phyloP scores from a whole-genome alignment of 2,113 vertebrate genomes.

The Vanacampus margaritifer region DNA sequence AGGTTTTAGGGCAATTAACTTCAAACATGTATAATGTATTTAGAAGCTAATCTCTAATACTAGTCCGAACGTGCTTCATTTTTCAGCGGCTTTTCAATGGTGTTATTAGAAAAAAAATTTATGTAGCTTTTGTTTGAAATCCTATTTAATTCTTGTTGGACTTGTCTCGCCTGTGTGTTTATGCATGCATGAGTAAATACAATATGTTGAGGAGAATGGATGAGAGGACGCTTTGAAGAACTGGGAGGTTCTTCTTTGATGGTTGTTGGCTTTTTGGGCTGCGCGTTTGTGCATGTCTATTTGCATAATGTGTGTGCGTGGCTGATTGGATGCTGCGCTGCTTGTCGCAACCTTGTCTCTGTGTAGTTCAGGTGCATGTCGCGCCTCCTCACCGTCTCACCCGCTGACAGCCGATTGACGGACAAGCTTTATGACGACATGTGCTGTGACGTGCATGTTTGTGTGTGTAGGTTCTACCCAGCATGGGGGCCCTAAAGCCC shows the following conservation, averaged over 20 bases:
- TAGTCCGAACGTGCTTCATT: no score
- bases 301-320: not conserved
- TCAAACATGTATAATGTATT: not conserved
- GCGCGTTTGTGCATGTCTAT: not conserved
- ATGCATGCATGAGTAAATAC: not conserved
- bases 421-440: not conserved
- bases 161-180: not conserved
- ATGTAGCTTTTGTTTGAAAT: not conserved
- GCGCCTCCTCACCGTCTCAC: not conserved
- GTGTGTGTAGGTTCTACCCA: slow-evolving; percentile 13
- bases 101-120: not conserved
- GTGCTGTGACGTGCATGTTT: not conserved
- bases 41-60: not conserved
- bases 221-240: slow-evolving; percentile 24
- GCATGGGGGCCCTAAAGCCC: slow-evolving; percentile 24
- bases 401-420: not conserved
- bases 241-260: slow-evolving; percentile 33
- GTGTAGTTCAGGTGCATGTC: slow-evolving; percentile 4
- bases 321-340: not conserved
- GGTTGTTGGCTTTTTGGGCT: slow-evolving; percentile 16
- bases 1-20: not conserved
- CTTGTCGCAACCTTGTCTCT: no score
- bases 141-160: not conserved
- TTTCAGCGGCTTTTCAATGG: not conserved
- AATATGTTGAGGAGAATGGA: not conserved